Base-by-base conservation (phyloP, 2,113 vertebrate species). In the Cygnus buccinator region DNA sequence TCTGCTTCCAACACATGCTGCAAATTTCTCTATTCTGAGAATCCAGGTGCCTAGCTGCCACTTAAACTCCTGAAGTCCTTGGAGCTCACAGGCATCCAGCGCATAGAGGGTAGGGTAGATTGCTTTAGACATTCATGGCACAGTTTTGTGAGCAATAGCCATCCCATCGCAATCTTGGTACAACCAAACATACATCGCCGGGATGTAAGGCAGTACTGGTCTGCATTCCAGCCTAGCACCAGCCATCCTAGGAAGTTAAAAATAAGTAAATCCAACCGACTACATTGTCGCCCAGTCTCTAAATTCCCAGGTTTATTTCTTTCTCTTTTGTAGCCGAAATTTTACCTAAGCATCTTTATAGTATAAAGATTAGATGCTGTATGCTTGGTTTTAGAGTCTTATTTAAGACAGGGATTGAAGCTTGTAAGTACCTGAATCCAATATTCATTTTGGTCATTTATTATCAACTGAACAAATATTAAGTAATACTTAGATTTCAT, bases 1-100 rank as follows among this genome's bases (percentile, higher is more conserved):
- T 50, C 1, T 65, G 21, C 41, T 20, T 65, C 41, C 11, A 21
- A 22, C 5, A 6, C 0, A 0, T 39, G 25, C 33, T 86, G 22
- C 37, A 44, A 48, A 4, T 11, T 58, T 57, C 54, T 81, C 14
- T 84, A 1, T 66, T 62, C 31, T 61, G 61, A 62, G 57, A 50
- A 66, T 2, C 13, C 19, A 59, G 66, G 11, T 35, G 35, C 23
- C 29, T 29, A 28, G 29, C 58, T 90, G 31, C 58, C 14, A 35
- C 22, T 26, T 62, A 37, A 66, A 6, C 48, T 87, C 28, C 41
- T 68, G 19, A 44, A 80, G 37, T 58, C 39, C 12, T 18, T 52
- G 75, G 41, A 13, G 18, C 23, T 92, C 9, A 0, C 6, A 46
- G 23, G 3, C 46, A 12, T 26, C 0, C 5, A 65, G 20, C 6